These are phyloP conservation scores for Acrossocheilus fasciatus DNA, from an alignment of 2,797 vertebrate species.

Conservation along the genomic window DNA sequence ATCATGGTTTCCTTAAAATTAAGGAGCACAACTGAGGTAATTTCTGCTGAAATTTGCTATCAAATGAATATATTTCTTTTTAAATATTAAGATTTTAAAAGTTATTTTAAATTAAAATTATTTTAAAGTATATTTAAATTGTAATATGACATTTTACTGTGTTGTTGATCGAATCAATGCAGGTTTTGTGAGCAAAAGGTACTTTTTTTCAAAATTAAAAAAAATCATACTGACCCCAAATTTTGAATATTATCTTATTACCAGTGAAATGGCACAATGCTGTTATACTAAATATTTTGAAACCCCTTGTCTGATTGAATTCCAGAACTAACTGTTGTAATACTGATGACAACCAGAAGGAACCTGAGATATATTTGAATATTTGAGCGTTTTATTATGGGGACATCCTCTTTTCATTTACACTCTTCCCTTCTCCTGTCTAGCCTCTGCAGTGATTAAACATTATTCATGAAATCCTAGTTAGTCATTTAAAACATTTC, in stretches of 20 bases:
- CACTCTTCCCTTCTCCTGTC: slow-evolving; percentile 30
- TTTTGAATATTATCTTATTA: background rate
- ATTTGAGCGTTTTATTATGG: background rate
- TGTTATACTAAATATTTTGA: background rate
- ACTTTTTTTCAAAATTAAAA: background rate
- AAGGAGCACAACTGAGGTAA: no score
- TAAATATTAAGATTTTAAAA: no score
- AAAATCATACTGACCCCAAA: background rate
- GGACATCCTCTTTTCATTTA: slow-evolving; percentile 39
- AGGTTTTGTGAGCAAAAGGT: background rate
- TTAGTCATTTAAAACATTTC: slow-evolving; percentile 7
- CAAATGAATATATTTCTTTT: no score
- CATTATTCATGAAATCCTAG: slow-evolving; percentile 20
- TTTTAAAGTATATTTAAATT: no score
- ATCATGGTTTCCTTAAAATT: no score
- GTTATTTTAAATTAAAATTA: no score
- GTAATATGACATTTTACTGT: no score
- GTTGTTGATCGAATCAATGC: background rate
- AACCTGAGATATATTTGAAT: slow-evolving; percentile 44
- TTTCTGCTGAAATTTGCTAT: no score
- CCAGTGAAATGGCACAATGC: background rate
- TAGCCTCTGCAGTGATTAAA: slow-evolving; percentile 36
- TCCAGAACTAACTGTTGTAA: slow-evolving; percentile 1
- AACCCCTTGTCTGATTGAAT: background rate
- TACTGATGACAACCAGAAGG: slow-evolving; percentile 49